These are phyloP conservation scores for Bombus picipes DNA, from an alignment of 1,140 invertebrate genomes.

Conservation along the genomic window DNA sequence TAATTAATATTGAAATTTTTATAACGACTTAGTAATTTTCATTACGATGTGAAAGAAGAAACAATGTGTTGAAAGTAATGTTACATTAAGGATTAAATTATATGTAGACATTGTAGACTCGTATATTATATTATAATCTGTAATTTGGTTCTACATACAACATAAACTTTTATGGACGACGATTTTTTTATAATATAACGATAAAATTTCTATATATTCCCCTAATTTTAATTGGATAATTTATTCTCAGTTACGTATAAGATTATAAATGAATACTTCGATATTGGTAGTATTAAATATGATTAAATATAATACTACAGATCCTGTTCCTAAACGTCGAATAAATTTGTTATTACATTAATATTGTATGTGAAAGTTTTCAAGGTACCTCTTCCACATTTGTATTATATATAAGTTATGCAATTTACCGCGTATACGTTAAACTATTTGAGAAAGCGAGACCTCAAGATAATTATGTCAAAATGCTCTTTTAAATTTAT, in stretches of 20 bases:
- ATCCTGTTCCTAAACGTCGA: conserved; percentile 45
- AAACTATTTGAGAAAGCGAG: not conserved
- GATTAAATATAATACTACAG: conserved; percentile 25
- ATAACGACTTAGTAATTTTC: not conserved
- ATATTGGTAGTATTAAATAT: conserved; percentile 16
- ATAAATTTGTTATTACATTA: conserved; percentile 45
- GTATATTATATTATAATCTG: not conserved
- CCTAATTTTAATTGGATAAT: conserved; percentile 25
- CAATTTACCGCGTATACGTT: not conserved
- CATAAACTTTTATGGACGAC: not conserved
- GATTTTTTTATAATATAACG: not conserved
- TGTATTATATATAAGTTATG: not conserved
- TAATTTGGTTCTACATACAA: conserved; percentile 8
- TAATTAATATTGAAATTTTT: not conserved
- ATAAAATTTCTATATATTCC: not conserved
- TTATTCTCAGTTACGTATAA: conserved; percentile 13
- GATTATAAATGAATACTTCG: conserved; percentile 18
- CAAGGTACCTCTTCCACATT: not conserved
- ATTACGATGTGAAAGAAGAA: not conserved
- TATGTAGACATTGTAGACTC: not conserved
- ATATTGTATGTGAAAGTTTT: not conserved
- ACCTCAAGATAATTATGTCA: not conserved
- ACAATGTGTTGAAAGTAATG: conserved; percentile 4
- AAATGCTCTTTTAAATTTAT: not conserved
- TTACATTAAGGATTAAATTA: conserved; percentile 3